Evolutionary conservation across 2,797 vertebrate genomes (phyloP).

Genomic region (Falco rusticolus): DNA sequence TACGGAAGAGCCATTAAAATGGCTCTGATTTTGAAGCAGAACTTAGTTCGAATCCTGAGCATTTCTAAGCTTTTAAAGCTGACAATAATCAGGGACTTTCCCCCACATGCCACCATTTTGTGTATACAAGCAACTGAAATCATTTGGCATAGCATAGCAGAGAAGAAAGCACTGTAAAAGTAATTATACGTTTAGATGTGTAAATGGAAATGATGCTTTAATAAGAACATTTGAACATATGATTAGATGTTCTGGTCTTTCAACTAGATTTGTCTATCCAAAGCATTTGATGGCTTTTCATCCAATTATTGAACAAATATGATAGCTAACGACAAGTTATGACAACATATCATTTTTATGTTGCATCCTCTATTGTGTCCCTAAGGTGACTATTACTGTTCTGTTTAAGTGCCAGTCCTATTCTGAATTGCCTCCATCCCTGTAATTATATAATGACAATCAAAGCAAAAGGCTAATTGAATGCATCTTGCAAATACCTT

Average conservation of each 20-base stretch:
- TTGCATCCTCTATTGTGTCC: slow-evolving; percentile 15
- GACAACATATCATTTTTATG: slow-evolving; percentile 47
- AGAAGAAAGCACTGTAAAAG: slow-evolving; percentile 34
- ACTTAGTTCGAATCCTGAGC: slow-evolving; percentile 13
- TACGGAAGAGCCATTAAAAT: slow-evolving; percentile 14
- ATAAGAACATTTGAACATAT: slow-evolving; percentile 47
- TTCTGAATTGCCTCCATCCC: neutral
- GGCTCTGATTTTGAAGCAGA: slow-evolving; percentile 4
- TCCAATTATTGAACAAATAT: slow-evolving; percentile 31
- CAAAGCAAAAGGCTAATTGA: slow-evolving; percentile 3
- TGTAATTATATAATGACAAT: neutral
- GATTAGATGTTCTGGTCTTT: slow-evolving; percentile 44
- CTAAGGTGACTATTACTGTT: slow-evolving; percentile 12
- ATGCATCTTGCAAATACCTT: slow-evolving; percentile 72
- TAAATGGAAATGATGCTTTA: slow-evolving; percentile 46
- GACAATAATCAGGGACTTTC: neutral
- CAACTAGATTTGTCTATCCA: slow-evolving; percentile 13
- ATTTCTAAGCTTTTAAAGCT: slow-evolving; percentile 26
- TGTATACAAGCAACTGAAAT: slow-evolving; percentile 8
- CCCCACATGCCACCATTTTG: neutral
- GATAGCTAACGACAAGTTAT: slow-evolving; percentile 31
- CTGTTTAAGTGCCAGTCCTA: slow-evolving; percentile 4
- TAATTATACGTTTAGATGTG: slow-evolving; percentile 53
- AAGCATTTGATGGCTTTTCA: slow-evolving; percentile 18
- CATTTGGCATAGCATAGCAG: neutral